Conservation (phyloP, 2,888 invertebrate species). For the Epistrophe eligans region DNA sequence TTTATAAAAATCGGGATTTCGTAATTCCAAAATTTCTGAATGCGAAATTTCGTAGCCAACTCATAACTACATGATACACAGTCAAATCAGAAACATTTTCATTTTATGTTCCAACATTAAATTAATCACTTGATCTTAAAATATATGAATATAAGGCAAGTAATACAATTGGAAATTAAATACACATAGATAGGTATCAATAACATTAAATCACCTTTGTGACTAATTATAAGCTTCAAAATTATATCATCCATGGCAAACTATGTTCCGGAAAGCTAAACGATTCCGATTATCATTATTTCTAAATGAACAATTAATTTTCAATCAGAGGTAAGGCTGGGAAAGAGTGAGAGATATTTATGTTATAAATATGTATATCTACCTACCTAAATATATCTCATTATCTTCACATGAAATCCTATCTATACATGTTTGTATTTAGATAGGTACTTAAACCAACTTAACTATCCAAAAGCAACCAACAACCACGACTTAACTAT, state of each 20-base stretch:
- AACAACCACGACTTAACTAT: constrained; percentile 10
- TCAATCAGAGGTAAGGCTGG: neutral
- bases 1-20: too few relatives aligned
- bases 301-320: constrained; percentile 35
- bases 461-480: constrained; percentile 11
- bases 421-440: neutral
- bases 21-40: too few relatives aligned
- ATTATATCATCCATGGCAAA: constrained; percentile 7
- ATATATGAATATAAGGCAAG: neutral
- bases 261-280: constrained; percentile 11
- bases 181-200: neutral
- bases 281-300: neutral
- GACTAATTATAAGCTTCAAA: neutral
- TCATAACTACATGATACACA: too few relatives aligned
- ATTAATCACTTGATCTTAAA: neutral
- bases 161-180: neutral
- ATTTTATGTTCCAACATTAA: too few relatives aligned
- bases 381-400: neutral
- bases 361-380: neutral
- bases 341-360: neutral
- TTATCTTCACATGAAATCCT: neutral
- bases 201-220: neutral
- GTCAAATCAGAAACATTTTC: too few relatives aligned
- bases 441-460: neutral
- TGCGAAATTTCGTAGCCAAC: too few relatives aligned